Percentiles rank a stretch among this genome's conserved stretches.
These are phyloP conservation scores for Hemiprocne comata DNA, from an alignment of 2,113 vertebrate genomes.

Conservation along the genomic window DNA sequence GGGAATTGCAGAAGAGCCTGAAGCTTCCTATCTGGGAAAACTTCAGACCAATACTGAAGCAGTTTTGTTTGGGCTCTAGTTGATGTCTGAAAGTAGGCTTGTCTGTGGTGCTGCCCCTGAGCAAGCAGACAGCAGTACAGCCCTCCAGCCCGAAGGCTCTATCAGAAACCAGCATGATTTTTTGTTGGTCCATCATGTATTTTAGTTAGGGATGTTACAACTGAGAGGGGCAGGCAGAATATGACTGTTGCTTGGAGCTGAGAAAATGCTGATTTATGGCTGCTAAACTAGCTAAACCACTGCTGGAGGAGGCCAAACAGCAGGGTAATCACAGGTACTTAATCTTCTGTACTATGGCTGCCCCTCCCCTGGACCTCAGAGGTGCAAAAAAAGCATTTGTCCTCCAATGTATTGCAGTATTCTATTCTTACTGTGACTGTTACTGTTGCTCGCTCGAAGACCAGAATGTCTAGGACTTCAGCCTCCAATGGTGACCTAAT, in stretches of 20 bases:
- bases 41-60: neutral
- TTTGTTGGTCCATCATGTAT: neutral
- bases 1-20: neutral
- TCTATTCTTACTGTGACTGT: neutral
- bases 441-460: neutral
- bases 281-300: neutral
- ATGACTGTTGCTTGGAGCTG: neutral
- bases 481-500: neutral
- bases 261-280: neutral
- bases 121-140: neutral
- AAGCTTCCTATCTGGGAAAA: neutral
- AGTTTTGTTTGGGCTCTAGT: neutral
- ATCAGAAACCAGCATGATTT: neutral
- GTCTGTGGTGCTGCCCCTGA: neutral
- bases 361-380: neutral
- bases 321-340: neutral
- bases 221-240: neutral
- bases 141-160: neutral
- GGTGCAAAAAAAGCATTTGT: neutral
- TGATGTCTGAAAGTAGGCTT: neutral
- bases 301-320: neutral
- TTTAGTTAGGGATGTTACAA: neutral
- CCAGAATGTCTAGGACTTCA: neutral
- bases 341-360: neutral
- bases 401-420: rapidly evolving